Evolutionary conservation across 2,113 vertebrate species (phyloP), one percentile per base, ranked within the genome.

Genomic region (Deroptyus accipitrinus): DNA sequence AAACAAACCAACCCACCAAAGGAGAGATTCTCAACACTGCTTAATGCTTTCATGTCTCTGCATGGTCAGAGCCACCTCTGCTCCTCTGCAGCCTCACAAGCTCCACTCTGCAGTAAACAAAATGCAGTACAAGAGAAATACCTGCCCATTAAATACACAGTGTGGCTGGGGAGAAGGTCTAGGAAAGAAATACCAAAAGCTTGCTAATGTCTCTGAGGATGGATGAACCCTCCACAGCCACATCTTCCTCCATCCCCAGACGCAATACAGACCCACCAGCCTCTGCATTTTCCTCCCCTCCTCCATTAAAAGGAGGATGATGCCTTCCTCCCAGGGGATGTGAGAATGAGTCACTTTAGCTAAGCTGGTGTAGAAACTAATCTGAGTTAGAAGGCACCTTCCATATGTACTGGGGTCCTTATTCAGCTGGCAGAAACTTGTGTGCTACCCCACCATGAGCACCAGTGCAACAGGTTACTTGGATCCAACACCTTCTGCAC

Each of bases 21-120:
- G 61, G 54, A 44, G 6, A 46, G 35, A 20, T 18, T 69, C 20
- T 62, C 54, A 42, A 5, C 2, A 7, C 27, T 35, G 35, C 24
- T 37, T n/a, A 54, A 30, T 0, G 5, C 37, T n/a, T 11, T 17
- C 18, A 15, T 3, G 1, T 6, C 83, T n/a, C 66, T n/a, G 46
- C 55, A 18, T 11, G 18, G 35, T 1, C n/a, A 49, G 5, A 23
- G 33, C 33, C 39, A 27, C 20, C 31, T 16, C 70, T 14, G 67
- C n/a, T 42, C 49, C 57, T 30, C 67, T 1, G 4, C 42, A 57
- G 77, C 61, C 55, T 33, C 33, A 2, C 9, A 22, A 37, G 22
- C 54, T 39, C 42, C 20, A 5, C 64, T 19, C 59, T 22, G 54
- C 33, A 16, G 23, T 8, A 33, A 3, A 15, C 35, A 20, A 30